phyloP scores from a whole-genome alignment of 1,140 invertebrate species.

The Popillia japonica region DNA sequence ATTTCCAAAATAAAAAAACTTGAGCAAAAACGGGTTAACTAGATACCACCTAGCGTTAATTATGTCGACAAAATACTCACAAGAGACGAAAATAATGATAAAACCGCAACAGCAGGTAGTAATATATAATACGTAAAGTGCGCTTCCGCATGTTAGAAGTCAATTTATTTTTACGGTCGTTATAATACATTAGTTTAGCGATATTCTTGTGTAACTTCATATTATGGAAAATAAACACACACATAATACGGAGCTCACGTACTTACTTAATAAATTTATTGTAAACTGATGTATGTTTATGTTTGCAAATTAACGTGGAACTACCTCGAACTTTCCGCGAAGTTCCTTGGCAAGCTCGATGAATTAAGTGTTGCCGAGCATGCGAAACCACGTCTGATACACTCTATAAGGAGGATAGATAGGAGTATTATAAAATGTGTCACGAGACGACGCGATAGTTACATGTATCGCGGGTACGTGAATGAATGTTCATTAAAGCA shows the following conservation, averaged over 20 bases:
- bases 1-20: no score
- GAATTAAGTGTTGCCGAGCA: neutral
- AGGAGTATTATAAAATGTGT: neutral
- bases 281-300: constrained; percentile 7
- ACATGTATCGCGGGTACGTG: no score
- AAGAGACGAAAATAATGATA: no score
- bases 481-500: no score
- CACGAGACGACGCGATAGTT: no score
- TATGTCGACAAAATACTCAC: no score
- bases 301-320: neutral
- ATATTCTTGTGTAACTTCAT: neutral
- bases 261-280: neutral
- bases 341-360: neutral
- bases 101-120: no score
- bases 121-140: no score
- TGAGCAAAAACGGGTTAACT: no score
- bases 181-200: neutral
- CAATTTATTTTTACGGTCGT: neutral
- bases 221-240: neutral
- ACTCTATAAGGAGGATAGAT: neutral
- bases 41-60: no score
- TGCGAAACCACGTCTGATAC: constrained; percentile 8
- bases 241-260: neutral
- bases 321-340: neutral
- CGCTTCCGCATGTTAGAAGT: no score